Conservation (phyloP, 2,113 vertebrate genomes). For the Burhinus bistriatus region DNA sequence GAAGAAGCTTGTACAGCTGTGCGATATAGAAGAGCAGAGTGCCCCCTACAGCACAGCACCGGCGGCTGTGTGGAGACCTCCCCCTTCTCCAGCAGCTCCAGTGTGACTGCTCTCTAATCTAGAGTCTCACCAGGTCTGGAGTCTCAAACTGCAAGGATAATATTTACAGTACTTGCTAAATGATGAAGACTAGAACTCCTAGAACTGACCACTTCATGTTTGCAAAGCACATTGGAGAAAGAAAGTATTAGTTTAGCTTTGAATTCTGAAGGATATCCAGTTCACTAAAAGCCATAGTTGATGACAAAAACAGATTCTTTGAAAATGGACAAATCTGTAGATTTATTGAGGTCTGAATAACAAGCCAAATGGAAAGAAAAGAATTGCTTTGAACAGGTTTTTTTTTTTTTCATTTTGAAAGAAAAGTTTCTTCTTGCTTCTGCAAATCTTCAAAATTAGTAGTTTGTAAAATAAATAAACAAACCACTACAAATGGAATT, state of each 20-base stretch:
- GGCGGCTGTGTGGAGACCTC: not conserved
- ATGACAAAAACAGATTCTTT: not conserved
- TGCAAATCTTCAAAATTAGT: not conserved
- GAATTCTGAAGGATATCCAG: not conserved
- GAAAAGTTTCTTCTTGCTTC: not conserved
- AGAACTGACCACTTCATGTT: not conserved
- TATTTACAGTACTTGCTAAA: not conserved
- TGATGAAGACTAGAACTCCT: not conserved
- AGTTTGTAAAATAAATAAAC: not conserved
- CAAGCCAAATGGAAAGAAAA: not conserved
- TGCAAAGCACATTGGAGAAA: not conserved
- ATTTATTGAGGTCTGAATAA: not conserved
- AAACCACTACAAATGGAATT: not conserved
- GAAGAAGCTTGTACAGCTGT: not conserved
- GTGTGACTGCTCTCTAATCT: not conserved
- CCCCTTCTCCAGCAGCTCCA: not conserved
- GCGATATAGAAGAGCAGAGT: not conserved
- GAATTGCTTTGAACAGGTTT: not conserved
- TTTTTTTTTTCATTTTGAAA: not conserved
- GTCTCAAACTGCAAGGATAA: not conserved
- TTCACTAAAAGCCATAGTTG: not conserved
- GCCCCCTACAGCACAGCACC: not conserved
- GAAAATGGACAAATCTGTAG: not conserved
- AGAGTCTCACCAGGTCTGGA: not conserved
- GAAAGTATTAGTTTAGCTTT: not conserved